Evolutionary conservation across 2,113 vertebrate species (phyloP).

Genomic region (Oryzias celebensis): DNA sequence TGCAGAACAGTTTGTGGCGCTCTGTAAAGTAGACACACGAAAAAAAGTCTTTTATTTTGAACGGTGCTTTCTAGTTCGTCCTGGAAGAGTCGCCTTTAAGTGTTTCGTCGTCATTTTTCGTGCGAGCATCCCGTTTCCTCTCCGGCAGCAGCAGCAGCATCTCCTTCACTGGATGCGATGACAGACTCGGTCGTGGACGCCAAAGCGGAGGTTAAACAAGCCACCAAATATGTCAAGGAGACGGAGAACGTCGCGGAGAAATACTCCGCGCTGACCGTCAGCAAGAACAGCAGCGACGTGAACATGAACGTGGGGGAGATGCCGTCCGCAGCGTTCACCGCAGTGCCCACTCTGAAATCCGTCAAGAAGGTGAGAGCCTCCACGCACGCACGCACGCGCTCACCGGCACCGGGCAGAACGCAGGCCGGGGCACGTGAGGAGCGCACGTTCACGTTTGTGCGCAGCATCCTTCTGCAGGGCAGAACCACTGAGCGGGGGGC

Average conservation of each 20-base stretch:
- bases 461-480: constrained; percentile 25
- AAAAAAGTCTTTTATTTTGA: background rate
- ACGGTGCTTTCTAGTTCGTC: background rate
- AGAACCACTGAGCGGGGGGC: background rate
- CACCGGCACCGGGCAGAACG: constrained; percentile 5
- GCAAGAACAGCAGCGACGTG: constrained; percentile 79
- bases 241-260: constrained; percentile 83
- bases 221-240: constrained; percentile 83
- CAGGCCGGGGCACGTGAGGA: constrained; percentile 12
- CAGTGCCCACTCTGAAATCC: constrained; percentile 78
- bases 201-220: constrained; percentile 79
- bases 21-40: too few species aligned
- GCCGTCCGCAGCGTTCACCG: constrained; percentile 79
- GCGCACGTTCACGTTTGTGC: constrained; percentile 6
- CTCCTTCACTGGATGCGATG: constrained; percentile 61
- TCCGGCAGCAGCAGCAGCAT: background rate
- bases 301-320: constrained; percentile 78
- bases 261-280: constrained; percentile 79
- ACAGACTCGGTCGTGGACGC: constrained; percentile 69
- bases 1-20: constrained; percentile 17
- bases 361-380: constrained; percentile 80
- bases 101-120: constrained; percentile 1
- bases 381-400: constrained; percentile 21
- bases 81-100: too few species aligned
- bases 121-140: background rate